Conservation (phyloP, 64 coral and sea anemone genomes). For the Trachythela sp. region DNA sequence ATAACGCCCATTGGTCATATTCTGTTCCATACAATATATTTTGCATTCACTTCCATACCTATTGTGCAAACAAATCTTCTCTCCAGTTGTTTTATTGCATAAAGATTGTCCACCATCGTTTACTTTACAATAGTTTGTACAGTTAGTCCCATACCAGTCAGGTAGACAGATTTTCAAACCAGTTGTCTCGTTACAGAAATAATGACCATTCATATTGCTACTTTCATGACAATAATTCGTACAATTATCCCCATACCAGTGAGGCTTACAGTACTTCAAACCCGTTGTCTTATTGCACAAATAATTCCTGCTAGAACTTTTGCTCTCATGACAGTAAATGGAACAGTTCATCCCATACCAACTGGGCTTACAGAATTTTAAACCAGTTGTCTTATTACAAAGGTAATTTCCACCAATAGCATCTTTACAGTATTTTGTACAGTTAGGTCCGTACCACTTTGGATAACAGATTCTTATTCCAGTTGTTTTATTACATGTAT, state of each 20-base stretch:
- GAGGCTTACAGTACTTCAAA: too few species aligned
- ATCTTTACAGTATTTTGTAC: not conserved
- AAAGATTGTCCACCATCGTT: not conserved
- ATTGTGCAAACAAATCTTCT: not conserved
- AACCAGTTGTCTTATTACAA: not conserved
- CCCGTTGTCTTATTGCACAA: too few species aligned
- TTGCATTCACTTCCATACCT: not conserved
- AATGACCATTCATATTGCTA: not conserved
- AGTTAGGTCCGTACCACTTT: not conserved
- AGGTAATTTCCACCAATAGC: not conserved
- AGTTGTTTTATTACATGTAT: not conserved
- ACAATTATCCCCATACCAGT: too few species aligned
- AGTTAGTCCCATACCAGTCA: not conserved
- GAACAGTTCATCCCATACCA: not conserved
- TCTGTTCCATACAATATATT: not conserved
- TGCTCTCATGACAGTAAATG: not conserved
- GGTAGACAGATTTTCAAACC: not conserved
- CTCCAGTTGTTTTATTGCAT: too few species aligned
- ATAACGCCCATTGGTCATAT: not conserved
- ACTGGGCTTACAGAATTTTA: not conserved
- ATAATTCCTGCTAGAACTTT: not conserved
- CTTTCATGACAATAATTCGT: too few species aligned
- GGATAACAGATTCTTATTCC: not conserved
- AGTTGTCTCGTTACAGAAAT: not conserved
- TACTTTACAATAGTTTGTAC: not conserved